These are phyloP conservation scores for Psylliodes chrysocephalus DNA, from an alignment of 2,888 invertebrate genomes.

Conservation along the genomic window DNA sequence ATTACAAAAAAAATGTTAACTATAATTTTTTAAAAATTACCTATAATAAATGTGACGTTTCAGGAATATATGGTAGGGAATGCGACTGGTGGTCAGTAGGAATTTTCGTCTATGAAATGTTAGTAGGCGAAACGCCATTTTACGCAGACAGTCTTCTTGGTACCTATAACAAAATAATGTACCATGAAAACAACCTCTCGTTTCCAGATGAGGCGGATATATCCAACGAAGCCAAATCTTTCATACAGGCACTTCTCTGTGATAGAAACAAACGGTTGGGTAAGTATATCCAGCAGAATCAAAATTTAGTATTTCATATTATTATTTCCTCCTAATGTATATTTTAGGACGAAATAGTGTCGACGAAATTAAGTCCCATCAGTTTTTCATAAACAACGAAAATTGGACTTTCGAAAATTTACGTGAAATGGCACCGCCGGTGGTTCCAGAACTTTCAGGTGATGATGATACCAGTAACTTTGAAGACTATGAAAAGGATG, in stretches of 20 bases:
- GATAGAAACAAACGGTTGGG: constrained; percentile 70
- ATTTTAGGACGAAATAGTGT: constrained; percentile 84
- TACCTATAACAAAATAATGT: constrained; percentile 99
- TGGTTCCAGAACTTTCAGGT: constrained; percentile 93
- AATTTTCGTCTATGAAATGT: constrained; percentile 98
- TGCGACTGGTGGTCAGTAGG: constrained; percentile 99
- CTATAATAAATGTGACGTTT: constrained; percentile 13
- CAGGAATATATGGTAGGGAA: constrained; percentile 89
- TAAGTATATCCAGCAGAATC: no score
- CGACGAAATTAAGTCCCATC: constrained; percentile 93
- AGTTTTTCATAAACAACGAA: constrained; percentile 96
- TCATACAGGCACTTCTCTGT: constrained; percentile 94
- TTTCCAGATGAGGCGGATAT: constrained; percentile 97
- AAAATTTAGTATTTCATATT: no score
- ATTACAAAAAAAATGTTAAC: no score
- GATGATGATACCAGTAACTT: constrained; percentile 99
- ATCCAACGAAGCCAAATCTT: constrained; percentile 84
- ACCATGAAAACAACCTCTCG: constrained; percentile 93
- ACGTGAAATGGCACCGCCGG: constrained; percentile 93
- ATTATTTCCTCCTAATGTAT: no score
- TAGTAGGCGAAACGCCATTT: constrained; percentile 98
- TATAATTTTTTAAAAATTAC: background rate
- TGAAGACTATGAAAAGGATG: constrained; percentile 96
- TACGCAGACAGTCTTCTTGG: constrained; percentile 97
- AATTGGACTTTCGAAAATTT: constrained; percentile 98